Evolutionary conservation across 2,797 vertebrate species (phyloP).

Genomic region (Champsocephalus esox): DNA sequence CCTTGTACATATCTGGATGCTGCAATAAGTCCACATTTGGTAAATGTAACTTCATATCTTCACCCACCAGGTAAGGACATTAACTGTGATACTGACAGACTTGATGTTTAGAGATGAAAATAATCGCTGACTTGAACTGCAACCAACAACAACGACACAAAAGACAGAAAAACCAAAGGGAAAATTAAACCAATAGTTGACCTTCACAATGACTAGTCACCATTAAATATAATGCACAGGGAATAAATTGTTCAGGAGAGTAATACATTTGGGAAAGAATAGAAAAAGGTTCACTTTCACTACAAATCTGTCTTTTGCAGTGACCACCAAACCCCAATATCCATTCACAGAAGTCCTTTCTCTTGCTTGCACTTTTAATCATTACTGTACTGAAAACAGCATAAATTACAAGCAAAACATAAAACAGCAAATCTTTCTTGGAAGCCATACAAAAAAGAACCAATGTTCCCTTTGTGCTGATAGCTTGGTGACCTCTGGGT

Average conservation of each 20-base stretch:
- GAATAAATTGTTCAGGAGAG: not conserved
- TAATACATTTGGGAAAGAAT: not conserved
- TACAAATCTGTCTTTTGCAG: not conserved
- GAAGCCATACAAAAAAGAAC: slow-evolving; percentile 3
- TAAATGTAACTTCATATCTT: not conserved
- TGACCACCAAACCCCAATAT: not conserved
- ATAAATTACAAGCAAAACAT: slow-evolving; percentile 10
- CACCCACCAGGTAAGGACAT: not conserved
- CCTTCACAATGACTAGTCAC: not conserved
- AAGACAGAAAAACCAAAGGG: not conserved
- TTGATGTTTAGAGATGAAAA: not conserved
- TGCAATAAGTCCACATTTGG: not conserved
- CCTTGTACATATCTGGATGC: not conserved
- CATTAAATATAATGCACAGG: not conserved
- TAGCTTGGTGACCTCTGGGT: slow-evolving; percentile 39
- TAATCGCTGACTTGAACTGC: not conserved
- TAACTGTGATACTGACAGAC: not conserved
- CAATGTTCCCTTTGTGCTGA: slow-evolving; percentile 26
- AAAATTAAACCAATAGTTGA: not conserved
- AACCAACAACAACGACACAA: not conserved
- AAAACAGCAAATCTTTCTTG: not conserved
- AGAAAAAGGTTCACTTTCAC: not conserved
- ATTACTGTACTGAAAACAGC: slow-evolving; percentile 14
- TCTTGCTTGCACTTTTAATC: slow-evolving; percentile 13
- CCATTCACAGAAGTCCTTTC: not conserved